Evolutionary conservation across 2,113 vertebrate species (phyloP), one percentile per base, ranked within the genome.

Genomic region (Sphaerodactylus townsendi): DNA sequence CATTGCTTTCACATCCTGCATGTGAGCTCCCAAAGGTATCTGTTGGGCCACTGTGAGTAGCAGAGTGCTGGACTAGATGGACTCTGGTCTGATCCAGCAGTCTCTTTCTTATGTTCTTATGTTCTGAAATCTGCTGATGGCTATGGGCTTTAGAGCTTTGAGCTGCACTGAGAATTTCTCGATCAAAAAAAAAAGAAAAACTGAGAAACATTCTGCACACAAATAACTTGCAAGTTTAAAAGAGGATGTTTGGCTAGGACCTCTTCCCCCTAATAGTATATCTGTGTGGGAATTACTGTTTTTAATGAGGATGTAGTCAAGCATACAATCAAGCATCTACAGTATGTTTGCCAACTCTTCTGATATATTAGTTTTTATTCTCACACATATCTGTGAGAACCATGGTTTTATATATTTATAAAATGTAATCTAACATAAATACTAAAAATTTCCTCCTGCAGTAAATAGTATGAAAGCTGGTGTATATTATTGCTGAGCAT

Each of bases 401-500:
- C 14, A 23, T 79, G 39, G 84, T 74, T 62, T 62, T 41, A 85
- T 80, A 59, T 25, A 75, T 77, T 87, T 88, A 15, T 86, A 33
- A 37, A 86, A 62, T 59, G 39, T 84, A 77, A 73, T 81, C 69
- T 75, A 35, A 89, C 70, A 80, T n/a, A 73, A 41, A 66, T 10
- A 6, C 59, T 28, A 33, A 59, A 5, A 13, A 28, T 13, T 84
- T 50, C 59, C 65, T 83, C 39, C 33, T 77, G 5, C 25, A 68
- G 41, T 85, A 19, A 71, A 71, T 41, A 37, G 76, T 85, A 79
- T 56, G 23, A 86, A 87, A 64, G 15, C 30, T 77, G 69, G 82
- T 73, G n/a, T 23, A 30, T 74, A 71, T 82, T 68, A 69, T 6
- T 82, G 50, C 72, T 75, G 62, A 41, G 48, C 44, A 66, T 10